Evolutionary conservation across 2,113 vertebrate species (phyloP), one percentile per base, ranked within the genome.

Genomic region (Melanerpes formicivorus): DNA sequence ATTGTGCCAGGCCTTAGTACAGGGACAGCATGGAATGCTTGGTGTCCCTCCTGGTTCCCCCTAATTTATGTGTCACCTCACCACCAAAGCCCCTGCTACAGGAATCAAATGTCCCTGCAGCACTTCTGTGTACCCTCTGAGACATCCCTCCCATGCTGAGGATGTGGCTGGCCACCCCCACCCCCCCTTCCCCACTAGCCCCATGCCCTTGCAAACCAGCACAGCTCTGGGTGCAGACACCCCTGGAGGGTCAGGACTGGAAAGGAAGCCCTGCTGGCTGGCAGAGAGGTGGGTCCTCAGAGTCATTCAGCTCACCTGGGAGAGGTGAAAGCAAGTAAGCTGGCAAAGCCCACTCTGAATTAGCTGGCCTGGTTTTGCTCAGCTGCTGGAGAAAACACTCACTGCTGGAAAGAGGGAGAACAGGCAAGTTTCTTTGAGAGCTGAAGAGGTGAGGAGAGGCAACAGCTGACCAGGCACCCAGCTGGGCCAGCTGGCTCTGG

Each of bases 21-120:
- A 29, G 18, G 25, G 40, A 3, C 1, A 3, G 16, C 32, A 17
- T 18, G 56, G 23, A n/a, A n/a, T 21, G 11, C 27, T 19, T 26
- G 52, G 14, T 3, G 2, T 14, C 22, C 11, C 18, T 42, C 27
- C 10, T 4, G n/a, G 30, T 76, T 25, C 5, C 9, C 14, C 0
- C 6, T 0, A 29, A 6, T 5, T 23, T 8, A 6, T 0, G 8
- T 8, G 46, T 18, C 26, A n/a, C 15, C 44, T 74, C 25, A 26
- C 62, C 82, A 70, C 11, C 4, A 3, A 71, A 73, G 27, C 5
- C 69, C 11, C 55, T 21, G 26, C 44, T 54, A 6, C 60, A 32
- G 78, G 30, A 62, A 21, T 62, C 16, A 3, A 66, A 15, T 3
- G 1, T 30, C 11, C 42, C 58, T 52, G 70, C 63, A 10, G 52